Percentiles rank a stretch among this genome's conserved stretches.
Evolutionary conservation across 2,888 invertebrate genomes (phyloP).

Genomic region (Drosophila kanekoi): DNA sequence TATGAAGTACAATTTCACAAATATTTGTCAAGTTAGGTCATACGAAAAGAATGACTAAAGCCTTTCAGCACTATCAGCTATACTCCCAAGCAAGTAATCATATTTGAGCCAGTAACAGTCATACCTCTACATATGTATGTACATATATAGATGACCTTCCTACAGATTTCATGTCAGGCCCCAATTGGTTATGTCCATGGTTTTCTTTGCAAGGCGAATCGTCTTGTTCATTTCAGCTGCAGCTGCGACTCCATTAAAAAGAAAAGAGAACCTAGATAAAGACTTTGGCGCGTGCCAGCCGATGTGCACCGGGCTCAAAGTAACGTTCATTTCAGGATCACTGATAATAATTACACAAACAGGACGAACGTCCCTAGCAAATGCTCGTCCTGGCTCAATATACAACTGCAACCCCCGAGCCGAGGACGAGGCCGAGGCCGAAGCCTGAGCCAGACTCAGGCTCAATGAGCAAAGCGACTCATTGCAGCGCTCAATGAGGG

Average conservation of each 20-base stretch:
- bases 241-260: conserved; percentile 39
- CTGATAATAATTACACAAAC: conserved; percentile 69
- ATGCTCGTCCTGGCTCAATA: conserved; percentile 40
- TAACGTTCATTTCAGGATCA: conserved; percentile 77
- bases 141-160: neutral
- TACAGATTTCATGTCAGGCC: neutral
- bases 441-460: neutral
- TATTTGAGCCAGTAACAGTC: neutral
- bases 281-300: conserved; percentile 70
- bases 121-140: neutral
- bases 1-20: no score
- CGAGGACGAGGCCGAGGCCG: neutral
- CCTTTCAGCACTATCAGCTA: neutral
- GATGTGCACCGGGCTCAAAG: conserved; percentile 66
- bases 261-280: conserved; percentile 17
- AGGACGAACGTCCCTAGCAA: conserved; percentile 39
- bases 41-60: neutral
- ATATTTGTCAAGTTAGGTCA: neutral
- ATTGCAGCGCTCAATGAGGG: conserved; percentile 56
- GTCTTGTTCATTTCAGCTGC: conserved; percentile 21
- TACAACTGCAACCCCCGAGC: conserved; percentile 60
- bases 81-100: neutral
- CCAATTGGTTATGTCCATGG: neutral
- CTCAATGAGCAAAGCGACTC: conserved; percentile 33
- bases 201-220: neutral